Evolutionary conservation across 2,888 invertebrate species (phyloP).

Genomic region (Drosophila falleni): DNA sequence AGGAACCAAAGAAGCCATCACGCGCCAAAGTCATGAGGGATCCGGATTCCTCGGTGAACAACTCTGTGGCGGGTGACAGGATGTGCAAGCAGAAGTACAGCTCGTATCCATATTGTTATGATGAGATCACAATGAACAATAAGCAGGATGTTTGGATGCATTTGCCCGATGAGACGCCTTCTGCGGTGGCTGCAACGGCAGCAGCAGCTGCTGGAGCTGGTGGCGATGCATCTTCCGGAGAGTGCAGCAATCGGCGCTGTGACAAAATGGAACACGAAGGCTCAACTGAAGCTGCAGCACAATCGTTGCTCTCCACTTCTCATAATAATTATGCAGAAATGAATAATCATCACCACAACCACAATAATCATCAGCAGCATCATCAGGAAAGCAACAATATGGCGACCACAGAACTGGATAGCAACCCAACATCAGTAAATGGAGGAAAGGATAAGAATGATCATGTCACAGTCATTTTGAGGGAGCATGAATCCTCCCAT

Average conservation of each 20-base stretch:
- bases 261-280: conserved; percentile 64
- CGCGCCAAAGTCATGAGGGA: conserved; percentile 90
- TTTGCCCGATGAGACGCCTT: conserved; percentile 70
- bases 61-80: conserved; percentile 86
- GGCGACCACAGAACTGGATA: conserved; percentile 82
- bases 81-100: conserved; percentile 95
- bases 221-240: conserved; percentile 60
- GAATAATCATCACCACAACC: conserved; percentile 73
- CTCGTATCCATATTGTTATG: conserved; percentile 95
- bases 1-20: conserved; percentile 88
- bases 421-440: conserved; percentile 62
- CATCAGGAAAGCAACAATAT: conserved; percentile 81
- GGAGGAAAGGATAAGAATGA: conserved; percentile 86
- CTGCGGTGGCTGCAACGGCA: conserved; percentile 22
- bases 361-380: conserved; percentile 69
- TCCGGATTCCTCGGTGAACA: conserved; percentile 85
- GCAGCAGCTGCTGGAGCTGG: conserved; percentile 62
- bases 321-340: conserved; percentile 84
- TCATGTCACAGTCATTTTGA: conserved; percentile 92
- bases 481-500: conserved; percentile 87
- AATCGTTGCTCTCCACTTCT: conserved; percentile 83
- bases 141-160: conserved; percentile 87
- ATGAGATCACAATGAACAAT: conserved; percentile 92
- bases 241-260: conserved; percentile 55
- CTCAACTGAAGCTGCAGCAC: conserved; percentile 69